Evolutionary conservation across 2,888 invertebrate genomes (phyloP).

Genomic region (Nowickia ferox): DNA sequence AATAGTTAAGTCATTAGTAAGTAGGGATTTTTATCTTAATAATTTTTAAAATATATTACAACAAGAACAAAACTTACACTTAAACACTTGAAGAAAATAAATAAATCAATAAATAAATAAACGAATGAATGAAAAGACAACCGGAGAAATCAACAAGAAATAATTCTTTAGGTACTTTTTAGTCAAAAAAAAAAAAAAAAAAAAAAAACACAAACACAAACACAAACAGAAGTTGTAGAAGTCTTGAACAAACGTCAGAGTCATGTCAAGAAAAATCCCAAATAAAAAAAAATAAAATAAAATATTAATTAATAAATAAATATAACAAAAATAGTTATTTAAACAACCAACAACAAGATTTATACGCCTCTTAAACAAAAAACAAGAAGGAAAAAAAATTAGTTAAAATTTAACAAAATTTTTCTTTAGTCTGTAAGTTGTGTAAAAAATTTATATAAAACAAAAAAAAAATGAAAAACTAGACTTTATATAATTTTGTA

Average conservation of each 20-base stretch:
- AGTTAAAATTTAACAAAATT: conserved; percentile 64
- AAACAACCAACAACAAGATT: conserved; percentile 59
- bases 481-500: conserved; percentile 57
- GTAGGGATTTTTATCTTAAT: conserved; percentile 79
- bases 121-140: conserved; percentile 44
- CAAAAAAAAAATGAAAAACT: conserved; percentile 34
- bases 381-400: conserved; percentile 50
- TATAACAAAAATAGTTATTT: conserved; percentile 40
- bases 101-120: conserved; percentile 51
- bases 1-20: conserved; percentile 83
- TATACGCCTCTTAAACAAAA: conserved; percentile 62
- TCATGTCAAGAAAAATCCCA: conserved; percentile 14
- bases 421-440: conserved; percentile 64
- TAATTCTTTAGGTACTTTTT: conserved; percentile 62
- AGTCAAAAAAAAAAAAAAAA: conserved; percentile 53
- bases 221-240: conserved; percentile 60
- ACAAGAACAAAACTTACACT: conserved; percentile 57
- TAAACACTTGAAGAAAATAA: conserved; percentile 46
- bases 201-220: neutral
- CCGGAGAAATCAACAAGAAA: conserved; percentile 44
- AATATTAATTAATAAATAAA: conserved; percentile 44
- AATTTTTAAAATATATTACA: conserved; percentile 75
- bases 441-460: conserved; percentile 57
- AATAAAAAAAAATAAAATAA: conserved; percentile 26
- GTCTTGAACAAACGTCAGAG: conserved; percentile 34